Evolutionary conservation across 2,888 invertebrate species (phyloP).

Genomic region (Andricus quercusramuli): DNA sequence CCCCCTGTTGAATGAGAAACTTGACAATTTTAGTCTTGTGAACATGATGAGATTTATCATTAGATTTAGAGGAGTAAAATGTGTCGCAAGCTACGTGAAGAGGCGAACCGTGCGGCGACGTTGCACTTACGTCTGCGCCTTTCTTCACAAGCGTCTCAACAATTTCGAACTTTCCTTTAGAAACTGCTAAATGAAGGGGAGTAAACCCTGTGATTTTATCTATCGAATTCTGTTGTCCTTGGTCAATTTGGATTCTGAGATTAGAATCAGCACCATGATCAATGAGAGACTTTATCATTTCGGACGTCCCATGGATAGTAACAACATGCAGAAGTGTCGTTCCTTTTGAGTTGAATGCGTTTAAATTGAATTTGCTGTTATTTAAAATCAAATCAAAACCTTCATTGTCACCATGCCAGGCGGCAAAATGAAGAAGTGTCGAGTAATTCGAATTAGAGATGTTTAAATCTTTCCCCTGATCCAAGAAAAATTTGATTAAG

Average conservation of each 20-base stretch:
- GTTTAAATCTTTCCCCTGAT: conserved; percentile 38
- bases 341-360: conserved; percentile 26
- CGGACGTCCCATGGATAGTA: not conserved
- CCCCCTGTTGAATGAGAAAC: not conserved
- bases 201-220: conserved; percentile 20
- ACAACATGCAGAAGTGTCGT: conserved; percentile 9
- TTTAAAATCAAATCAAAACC: conserved; percentile 1
- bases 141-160: conserved; percentile 39
- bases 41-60: not conserved
- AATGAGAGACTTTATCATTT: conserved; percentile 5
- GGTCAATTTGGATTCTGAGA: conserved; percentile 1
- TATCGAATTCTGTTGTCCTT: not conserved
- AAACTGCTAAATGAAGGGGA: conserved; percentile 42
- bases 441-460: conserved; percentile 25
- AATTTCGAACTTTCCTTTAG: conserved; percentile 5
- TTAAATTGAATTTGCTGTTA: not conserved
- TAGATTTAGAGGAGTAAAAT: not conserved
- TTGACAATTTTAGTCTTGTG: not conserved
- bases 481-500: conserved; percentile 34
- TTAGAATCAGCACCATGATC: not conserved
- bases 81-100: conserved; percentile 11
- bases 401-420: conserved; percentile 20
- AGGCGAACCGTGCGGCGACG: not conserved
- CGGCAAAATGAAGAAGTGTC: conserved; percentile 44
- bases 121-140: conserved; percentile 16